Base-by-base conservation (phyloP, 53 echinoderm and acorn worm species). In the Apostichopus leukothele region DNA sequence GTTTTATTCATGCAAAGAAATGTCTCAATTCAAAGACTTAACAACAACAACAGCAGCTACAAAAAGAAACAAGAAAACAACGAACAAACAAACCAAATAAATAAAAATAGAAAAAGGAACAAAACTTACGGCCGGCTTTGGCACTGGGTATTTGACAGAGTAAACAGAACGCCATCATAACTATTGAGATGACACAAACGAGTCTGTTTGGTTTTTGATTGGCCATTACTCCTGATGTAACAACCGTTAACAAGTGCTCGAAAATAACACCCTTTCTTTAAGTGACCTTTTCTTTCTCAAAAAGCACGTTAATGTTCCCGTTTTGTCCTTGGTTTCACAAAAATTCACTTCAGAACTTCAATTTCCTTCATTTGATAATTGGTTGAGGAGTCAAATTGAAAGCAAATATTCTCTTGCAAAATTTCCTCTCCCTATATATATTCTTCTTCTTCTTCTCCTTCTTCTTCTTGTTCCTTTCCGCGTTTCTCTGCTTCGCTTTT, bases 71-170 rank as follows among this genome's bases (percentile, higher is more conserved):
- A 39, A 39, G 2, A 39, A 39, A 39, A 39, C 39, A 39, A 39
- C 39, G 3, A 39, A 39, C 39, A 39, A 39, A 39, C 39, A 39
- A 39, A 39, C 39, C 39, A 39, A 39, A 39, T 39, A 39, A 39
- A 57, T 57, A 0, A 4, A 57, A 57, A 57, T 57, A 57, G 10
- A 57, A 57, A 16, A 18, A 61, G 14, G 63, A 61, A 61, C 8
- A 51, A 53, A 57, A 81, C 81, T 81, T 59, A 81, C 81, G 81
- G 7, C 60, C 55, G 53, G 81, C 81, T 52, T 81, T 81, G 54
- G 81, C 19, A 81, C 81, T 81, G 18, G 54, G 81, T 81, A 81
- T 81, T 53, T 81, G 81, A 81, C 81, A 81, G 55, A 81, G 14
- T 10, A 81, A 7, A 18, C 60, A 18, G 23, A 81, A 21, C 7